A percentile compares a stretch with the other conserved stretches of the same genome.
These are phyloP conservation scores for Oncorhynchus mykiss DNA, from an alignment of 2,113 vertebrate species.

Conservation along the genomic window DNA sequence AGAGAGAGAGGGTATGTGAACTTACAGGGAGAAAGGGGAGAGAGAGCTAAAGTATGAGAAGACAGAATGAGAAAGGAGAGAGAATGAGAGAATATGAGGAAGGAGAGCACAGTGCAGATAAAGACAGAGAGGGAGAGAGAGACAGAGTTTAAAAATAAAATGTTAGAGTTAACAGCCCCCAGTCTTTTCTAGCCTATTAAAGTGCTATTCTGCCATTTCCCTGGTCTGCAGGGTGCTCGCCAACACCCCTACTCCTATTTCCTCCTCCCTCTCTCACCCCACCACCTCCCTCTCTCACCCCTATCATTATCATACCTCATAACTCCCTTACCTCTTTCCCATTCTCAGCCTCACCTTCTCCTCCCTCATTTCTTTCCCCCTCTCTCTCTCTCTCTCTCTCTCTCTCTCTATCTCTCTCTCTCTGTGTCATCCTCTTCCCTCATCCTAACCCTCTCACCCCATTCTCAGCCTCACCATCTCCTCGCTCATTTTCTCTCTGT, in stretches of 20 bases:
- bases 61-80: slow-evolving; percentile 18
- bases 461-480: neutral
- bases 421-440: slow-evolving; percentile 8
- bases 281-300: neutral
- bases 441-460: neutral
- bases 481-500: slow-evolving; percentile 28
- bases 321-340: neutral
- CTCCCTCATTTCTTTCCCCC: slow-evolving; percentile 8
- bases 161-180: slow-evolving; percentile 80
- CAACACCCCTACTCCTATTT: slow-evolving; percentile 20
- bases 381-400: slow-evolving; percentile 13
- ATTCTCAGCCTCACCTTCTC: neutral
- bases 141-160: slow-evolving; percentile 76
- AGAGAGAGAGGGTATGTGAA: slow-evolving; percentile 20
- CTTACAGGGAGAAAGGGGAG: neutral
- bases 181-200: slow-evolving; percentile 81
- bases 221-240: slow-evolving; percentile 66
- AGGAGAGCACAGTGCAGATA: slow-evolving; percentile 18
- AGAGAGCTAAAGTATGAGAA: slow-evolving; percentile 13
- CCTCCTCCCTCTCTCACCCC: neutral
- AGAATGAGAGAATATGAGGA: slow-evolving; percentile 3
- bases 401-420: slow-evolving; percentile 17
- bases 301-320: neutral
- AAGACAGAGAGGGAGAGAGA: slow-evolving; percentile 25
- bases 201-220: slow-evolving; percentile 78